phyloP scores from a whole-genome alignment of 1,140 invertebrate species.

The Micrasema longulum region DNA sequence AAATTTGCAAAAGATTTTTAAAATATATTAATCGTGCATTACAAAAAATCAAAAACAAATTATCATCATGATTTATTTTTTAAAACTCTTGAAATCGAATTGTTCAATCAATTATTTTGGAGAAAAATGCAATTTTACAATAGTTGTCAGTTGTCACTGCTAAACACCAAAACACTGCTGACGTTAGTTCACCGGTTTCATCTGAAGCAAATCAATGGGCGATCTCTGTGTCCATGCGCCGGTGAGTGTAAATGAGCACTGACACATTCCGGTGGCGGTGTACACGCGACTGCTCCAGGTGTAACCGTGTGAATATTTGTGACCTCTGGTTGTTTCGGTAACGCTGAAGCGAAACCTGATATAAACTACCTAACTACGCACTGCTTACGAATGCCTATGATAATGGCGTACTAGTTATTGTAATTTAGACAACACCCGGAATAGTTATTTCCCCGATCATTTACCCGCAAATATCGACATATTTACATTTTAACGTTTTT shows the following conservation, averaged over 20 bases:
- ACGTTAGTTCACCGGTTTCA: background rate
- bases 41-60: background rate
- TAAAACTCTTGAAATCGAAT: background rate
- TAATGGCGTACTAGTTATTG: too few species aligned
- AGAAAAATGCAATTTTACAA: background rate
- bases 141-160: background rate
- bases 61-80: background rate
- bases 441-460: too few species aligned
- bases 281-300: background rate
- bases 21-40: background rate
- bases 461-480: too few species aligned
- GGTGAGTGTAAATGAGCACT: conserved; percentile 4
- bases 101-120: conserved; percentile 1
- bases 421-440: too few species aligned
- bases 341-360: conserved; percentile 13
- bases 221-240: background rate
- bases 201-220: background rate
- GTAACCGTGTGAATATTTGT: background rate
- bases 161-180: too few species aligned
- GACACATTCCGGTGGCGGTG: too few species aligned
- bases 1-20: background rate
- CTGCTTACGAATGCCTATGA: too few species aligned
- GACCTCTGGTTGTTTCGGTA: conserved; percentile 15
- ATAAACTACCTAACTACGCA: too few species aligned
- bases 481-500: too few species aligned